A percentile compares a stretch with the other conserved stretches of the same genome.
Conservation (phyloP, 2,888 invertebrate species). For the Andrena flavipes region DNA sequence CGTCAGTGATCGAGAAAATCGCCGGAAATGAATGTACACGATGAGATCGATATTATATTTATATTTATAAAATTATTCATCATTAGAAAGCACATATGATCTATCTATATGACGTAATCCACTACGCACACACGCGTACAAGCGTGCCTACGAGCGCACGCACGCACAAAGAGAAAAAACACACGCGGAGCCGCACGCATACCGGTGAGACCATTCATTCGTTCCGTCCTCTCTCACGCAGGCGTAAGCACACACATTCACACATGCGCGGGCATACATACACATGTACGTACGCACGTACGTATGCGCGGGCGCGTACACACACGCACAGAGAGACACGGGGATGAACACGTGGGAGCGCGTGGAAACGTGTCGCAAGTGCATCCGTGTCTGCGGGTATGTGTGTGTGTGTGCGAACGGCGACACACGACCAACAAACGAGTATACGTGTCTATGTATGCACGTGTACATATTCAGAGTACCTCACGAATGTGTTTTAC, state of each 20-base stretch:
- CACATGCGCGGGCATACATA: constrained; percentile 64
- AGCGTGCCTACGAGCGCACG: constrained; percentile 72
- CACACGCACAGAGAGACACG: background rate
- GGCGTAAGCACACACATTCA: constrained; percentile 48
- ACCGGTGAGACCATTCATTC: constrained; percentile 45
- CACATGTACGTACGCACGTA: constrained; percentile 58
- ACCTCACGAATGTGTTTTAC: constrained; percentile 78
- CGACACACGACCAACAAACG: constrained; percentile 53
- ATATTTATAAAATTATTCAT: constrained; percentile 84
- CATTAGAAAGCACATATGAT: constrained; percentile 84
- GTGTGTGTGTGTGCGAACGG: constrained; percentile 45
- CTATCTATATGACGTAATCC: constrained; percentile 83
- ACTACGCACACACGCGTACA: constrained; percentile 77
- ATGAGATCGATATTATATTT: constrained; percentile 81
- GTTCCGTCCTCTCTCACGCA: constrained; percentile 30
- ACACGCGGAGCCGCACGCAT: constrained; percentile 58
- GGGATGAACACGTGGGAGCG: no score
- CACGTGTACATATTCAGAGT: constrained; percentile 79
- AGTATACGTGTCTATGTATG: constrained; percentile 74
- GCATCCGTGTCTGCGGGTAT: background rate
- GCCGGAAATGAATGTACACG: constrained; percentile 74
- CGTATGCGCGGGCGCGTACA: constrained; percentile 35
- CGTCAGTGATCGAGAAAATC: background rate
- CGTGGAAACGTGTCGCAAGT: no score
- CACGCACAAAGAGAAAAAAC: constrained; percentile 61